Evolutionary conservation across 2,797 vertebrate genomes (phyloP), one percentile per base, ranked within the genome.

Genomic region (Malacoctenus gilli): DNA sequence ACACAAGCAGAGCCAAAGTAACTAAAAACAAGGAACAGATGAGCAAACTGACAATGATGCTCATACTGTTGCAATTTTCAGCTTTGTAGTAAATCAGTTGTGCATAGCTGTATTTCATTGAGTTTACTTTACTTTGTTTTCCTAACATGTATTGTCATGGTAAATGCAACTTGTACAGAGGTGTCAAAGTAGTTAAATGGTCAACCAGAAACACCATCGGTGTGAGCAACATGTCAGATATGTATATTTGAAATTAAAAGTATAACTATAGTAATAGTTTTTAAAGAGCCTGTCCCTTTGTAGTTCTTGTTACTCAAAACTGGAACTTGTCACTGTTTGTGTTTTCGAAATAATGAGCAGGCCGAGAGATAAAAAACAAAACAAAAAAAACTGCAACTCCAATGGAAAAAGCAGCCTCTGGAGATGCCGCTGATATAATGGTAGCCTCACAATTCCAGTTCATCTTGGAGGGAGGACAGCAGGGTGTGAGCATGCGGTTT

Each of bases 391-490:
- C 61, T 70, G 49, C 71, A 77, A 71, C 81, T 73, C 62, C 1
- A 77, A 82, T 83, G 84, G 84, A 88, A 88, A 87, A 53, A 73
- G 5, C 35, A 47, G 57, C 50, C 48, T 68, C 55, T 63, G 20
- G 44, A 85, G 80, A 88, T 87, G 62, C 57, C 75, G 61, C 68
- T 70, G 86, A 87, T 88, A 76, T 41, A 68, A 70, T 35, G 7
- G 62, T 59, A 52, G 47, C 48, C 52, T 68, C 57, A 72, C 58
- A 56, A 59, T 73, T 84, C 48, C 59, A 68, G 85, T 84, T 78
- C 30, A 43, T 72, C 49, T 59, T 65, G 55, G 57, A 77, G 57
- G 14, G 14, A 60, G 54, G 74, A 64, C 54, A 51, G 51, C 42
- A 40, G 64, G 68, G 59, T 72, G 69, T 76, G 47, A 65, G 38